Base-by-base conservation (phyloP, 2,888 invertebrate species). In the Operophtera brumata region DNA sequence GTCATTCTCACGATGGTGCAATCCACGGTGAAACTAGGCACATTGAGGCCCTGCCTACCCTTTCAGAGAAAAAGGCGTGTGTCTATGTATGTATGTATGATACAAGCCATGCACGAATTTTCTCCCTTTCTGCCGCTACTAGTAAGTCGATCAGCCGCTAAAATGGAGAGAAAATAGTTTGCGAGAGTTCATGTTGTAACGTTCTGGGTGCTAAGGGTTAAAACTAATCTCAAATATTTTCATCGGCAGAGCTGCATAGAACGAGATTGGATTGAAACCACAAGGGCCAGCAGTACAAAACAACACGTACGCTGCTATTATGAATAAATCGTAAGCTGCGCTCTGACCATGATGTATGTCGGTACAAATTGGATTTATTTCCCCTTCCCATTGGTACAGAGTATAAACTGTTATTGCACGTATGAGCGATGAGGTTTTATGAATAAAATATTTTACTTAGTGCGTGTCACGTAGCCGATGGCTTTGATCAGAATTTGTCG, bases 331-430 rank as follows among this genome's bases (percentile, higher is more conserved):
- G 80, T 77, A 77, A 76, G 71, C 72, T 75, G 69, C 70, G 74
- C 71, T 77, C 78, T 82, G 85, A 82, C 84, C 86, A 84, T 84
- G 87, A 88, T 86, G 80, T 83, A 88, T 78, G 77, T 73, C 78
- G 78, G 83, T 82, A 82, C 84, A 87, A 87, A 88, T 88, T 87
- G 84, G 86, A 87, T 88, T 86, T 86, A 87, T 86, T 81, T 77
- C 76, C 71, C 79, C 76, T 79, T 78, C 30, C 75, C 77, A 82
- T 82, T 81, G 81, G 78, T 74, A 80, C 77, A 74, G 78, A 84
- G 79, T 42, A 54, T 46, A 79, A 82, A 86, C 81, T 83, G 82
- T 84, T 50, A 55, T 46, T 55, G 50, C 46, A 50, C 55, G 82
- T 85, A 83, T 85, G 84, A 86, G 83, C 81, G 82, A 86, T 86